Conservation (phyloP, 2,888 invertebrate species). For the Tenthredo mesomela region DNA sequence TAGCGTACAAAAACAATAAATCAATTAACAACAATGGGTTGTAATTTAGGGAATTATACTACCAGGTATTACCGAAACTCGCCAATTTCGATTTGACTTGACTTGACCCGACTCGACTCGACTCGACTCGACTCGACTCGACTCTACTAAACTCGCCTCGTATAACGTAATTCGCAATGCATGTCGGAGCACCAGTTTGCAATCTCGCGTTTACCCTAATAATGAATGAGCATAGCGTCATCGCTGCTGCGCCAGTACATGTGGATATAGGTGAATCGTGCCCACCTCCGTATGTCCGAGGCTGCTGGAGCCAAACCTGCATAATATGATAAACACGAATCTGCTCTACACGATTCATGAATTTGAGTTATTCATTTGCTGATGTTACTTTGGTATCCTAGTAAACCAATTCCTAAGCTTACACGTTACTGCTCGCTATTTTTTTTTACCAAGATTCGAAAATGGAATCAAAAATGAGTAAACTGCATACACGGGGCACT, state of each 20-base stretch:
- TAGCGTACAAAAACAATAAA: conserved; percentile 24
- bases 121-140: conserved; percentile 21
- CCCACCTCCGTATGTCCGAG: not conserved
- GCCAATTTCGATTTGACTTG: conserved; percentile 33
- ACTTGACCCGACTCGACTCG: conserved; percentile 18
- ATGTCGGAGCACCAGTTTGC: conserved; percentile 30
- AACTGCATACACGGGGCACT: not conserved
- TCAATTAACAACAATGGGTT: conserved; percentile 37
- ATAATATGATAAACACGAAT: conserved; percentile 29
- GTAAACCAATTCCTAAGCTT: not conserved
- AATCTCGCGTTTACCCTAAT: conserved; percentile 27
- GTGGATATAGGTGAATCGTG: not conserved
- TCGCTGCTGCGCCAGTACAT: conserved; percentile 19
- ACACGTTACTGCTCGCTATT: not conserved
- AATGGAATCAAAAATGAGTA: not conserved
- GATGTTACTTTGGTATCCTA: not conserved
- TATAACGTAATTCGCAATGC: conserved; percentile 28
- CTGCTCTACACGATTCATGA: conserved; percentile 7
- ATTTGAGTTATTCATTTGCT: not conserved
- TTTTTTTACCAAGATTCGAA: not conserved
- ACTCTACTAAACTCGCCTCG: conserved; percentile 26
- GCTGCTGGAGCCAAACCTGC: conserved; percentile 5
- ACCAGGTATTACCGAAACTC: conserved; percentile 1
- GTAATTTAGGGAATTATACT: conserved; percentile 1
- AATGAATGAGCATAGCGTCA: conserved; percentile 33